These are phyloP conservation scores for Catocala nupta DNA, from an alignment of 2,888 invertebrate species.

Conservation along the genomic window DNA sequence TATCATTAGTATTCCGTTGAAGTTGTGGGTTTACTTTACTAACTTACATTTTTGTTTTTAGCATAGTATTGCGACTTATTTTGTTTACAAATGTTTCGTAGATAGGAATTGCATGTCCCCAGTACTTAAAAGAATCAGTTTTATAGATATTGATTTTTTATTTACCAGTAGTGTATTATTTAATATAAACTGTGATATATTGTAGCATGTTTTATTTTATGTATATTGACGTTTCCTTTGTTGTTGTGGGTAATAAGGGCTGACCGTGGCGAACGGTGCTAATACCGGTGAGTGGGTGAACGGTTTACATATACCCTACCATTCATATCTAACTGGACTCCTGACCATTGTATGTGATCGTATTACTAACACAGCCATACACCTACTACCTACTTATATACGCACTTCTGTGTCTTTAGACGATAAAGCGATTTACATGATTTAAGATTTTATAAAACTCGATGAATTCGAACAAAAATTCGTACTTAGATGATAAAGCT, in stretches of 20 bases:
- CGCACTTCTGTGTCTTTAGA: conserved; percentile 10
- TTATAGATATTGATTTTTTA: conserved; percentile 18
- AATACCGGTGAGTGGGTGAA: conserved; percentile 81
- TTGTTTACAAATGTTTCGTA: conserved; percentile 34
- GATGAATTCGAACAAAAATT: no score
- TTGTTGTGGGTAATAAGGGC: conserved; percentile 82
- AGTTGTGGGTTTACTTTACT: conserved; percentile 48
- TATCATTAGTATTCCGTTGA: conserved; percentile 23
- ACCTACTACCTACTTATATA: conserved; percentile 15
- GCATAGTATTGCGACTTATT: conserved; percentile 43
- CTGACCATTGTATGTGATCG: conserved; percentile 63
- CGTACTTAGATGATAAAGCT: no score
- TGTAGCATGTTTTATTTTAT: conserved; percentile 60
- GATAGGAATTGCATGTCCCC: conserved; percentile 49
- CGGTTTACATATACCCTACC: conserved; percentile 65
- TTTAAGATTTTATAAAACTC: no score
- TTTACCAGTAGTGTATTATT: conserved; percentile 18
- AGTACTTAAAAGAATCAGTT: conserved; percentile 30
- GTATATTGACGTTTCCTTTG: conserved; percentile 69
- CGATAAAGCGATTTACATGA: neutral
- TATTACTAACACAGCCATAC: conserved; percentile 54
- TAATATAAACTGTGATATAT: conserved; percentile 11
- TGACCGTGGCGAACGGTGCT: conserved; percentile 73
- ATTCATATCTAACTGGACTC: conserved; percentile 58
- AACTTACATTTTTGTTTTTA: conserved; percentile 49